Base-by-base conservation (phyloP, 2,113 vertebrate species). In the Aepyceros melampus region DNA sequence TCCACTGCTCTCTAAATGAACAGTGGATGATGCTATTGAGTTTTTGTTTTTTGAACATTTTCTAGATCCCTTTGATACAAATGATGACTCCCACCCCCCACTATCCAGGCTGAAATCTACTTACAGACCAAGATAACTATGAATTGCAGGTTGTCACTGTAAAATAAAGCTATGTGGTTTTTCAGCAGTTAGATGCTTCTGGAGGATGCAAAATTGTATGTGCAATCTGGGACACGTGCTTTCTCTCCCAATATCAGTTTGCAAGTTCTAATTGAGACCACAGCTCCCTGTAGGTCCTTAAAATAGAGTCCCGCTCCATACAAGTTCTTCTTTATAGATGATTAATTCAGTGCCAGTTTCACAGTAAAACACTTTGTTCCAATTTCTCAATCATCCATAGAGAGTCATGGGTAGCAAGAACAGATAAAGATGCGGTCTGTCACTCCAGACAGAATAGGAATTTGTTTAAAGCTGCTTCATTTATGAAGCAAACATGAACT, bases 401-500 rank as follows among this genome's bases (percentile, higher is more conserved):
- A 98, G 98, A 99, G 98, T 99, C 97, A 98, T 95, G 97, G 98
- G 98, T 98, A 99, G 98, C 98, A 99, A 98, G 98, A 98, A 98
- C 98, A 99, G 98, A 98, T 98, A 98, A 98, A 99, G 98, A 99
- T 98, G 98, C 97, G 98, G 98, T 99, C 99, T 99, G 99, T 99
- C 98, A 98, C 98, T 99, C 98, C 98, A 99, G 98, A 99, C 99
- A 99, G 99, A 99, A 98, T 99, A 99, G 33, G 89, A 99, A 98
- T 99, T 98, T 98, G 98, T 98, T 99, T 99, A 98, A 99, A 98
- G 98, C 98, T 98, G 98, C 99, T 99, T 99, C 99, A 99, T 99
- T 99, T 99, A 99, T 99, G 99, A 99, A 99, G 99, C 99, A 93
- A 99, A 99, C 98, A 98, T 98, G 98, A 98, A 99, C 99, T 99